These are phyloP conservation scores for Himantopus leucocephalus DNA, from an alignment of 2,113 vertebrate genomes.

Conservation along the genomic window DNA sequence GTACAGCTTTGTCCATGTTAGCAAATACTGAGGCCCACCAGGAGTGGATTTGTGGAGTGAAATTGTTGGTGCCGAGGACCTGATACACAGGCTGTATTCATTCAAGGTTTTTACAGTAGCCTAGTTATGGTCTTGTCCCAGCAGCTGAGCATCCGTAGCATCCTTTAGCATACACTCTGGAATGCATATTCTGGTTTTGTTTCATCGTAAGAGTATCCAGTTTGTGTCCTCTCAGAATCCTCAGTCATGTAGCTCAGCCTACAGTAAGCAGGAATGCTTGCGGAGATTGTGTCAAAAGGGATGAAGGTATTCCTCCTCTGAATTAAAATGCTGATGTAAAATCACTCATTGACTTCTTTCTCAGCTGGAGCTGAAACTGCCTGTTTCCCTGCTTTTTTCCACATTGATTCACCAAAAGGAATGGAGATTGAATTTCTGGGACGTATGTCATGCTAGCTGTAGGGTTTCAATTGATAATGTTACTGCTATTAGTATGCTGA, in stretches of 20 bases:
- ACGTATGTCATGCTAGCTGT: not conserved
- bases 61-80: not conserved
- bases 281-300: not conserved
- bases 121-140: not conserved
- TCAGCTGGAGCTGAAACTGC: not conserved
- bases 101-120: not conserved
- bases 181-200: not conserved
- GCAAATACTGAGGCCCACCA: not conserved
- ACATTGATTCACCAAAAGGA: not conserved
- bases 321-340: not conserved
- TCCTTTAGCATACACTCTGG: not conserved
- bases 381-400: not conserved
- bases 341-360: not conserved
- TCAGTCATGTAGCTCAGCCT: not conserved
- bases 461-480: not conserved
- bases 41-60: not conserved
- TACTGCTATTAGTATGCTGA: conserved; percentile 6
- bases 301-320: not conserved
- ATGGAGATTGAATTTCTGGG: not conserved
- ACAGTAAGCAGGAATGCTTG: not conserved
- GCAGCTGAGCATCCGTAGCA: not conserved
- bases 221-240: not conserved
- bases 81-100: not conserved
- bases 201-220: not conserved
- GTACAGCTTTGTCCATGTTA: not conserved